Evolutionary conservation across 2,113 vertebrate species (phyloP).

Genomic region (Melanerpes aurifrons): DNA sequence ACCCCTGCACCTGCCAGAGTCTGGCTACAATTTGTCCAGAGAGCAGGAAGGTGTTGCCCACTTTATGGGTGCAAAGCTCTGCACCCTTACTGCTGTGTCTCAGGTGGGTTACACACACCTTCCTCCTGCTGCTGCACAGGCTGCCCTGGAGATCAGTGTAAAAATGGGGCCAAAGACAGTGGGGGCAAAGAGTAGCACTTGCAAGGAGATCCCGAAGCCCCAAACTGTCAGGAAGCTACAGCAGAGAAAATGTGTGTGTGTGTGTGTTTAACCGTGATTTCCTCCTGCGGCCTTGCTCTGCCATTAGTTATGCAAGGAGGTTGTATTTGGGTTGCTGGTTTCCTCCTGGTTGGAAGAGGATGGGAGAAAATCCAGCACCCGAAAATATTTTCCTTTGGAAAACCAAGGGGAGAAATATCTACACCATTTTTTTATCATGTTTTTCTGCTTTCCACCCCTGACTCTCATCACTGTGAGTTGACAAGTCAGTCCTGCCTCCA

Average conservation of each 20-base stretch:
- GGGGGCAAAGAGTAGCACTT: fast-evolving
- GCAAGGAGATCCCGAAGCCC: not conserved
- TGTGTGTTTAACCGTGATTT: not conserved
- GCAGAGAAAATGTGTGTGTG: not conserved
- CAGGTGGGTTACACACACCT: not conserved
- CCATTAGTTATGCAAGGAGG: not conserved
- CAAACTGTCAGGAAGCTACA: not conserved
- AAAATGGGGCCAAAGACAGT: fast-evolving
- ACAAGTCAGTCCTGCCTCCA: constrained; percentile 44
- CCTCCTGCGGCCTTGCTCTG: not conserved
- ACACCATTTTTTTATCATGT: not conserved
- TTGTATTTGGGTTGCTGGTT: constrained; percentile 1
- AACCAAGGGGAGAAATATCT: not conserved
- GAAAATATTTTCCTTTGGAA: not conserved
- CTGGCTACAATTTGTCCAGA: not conserved
- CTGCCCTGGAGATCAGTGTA: not conserved
- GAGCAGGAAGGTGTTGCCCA: not conserved
- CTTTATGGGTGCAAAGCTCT: not conserved
- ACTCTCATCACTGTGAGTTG: not conserved
- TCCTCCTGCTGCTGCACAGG: not conserved
- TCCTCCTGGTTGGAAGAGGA: not conserved
- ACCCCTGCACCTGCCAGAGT: not conserved
- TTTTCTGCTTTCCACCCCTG: constrained; percentile 29
- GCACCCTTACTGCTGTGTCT: not conserved
- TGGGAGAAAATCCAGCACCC: not conserved